Evolutionary conservation across 2,797 vertebrate genomes (phyloP), one percentile per base, ranked within the genome.

Genomic region (Aeoliscus strigatus): DNA sequence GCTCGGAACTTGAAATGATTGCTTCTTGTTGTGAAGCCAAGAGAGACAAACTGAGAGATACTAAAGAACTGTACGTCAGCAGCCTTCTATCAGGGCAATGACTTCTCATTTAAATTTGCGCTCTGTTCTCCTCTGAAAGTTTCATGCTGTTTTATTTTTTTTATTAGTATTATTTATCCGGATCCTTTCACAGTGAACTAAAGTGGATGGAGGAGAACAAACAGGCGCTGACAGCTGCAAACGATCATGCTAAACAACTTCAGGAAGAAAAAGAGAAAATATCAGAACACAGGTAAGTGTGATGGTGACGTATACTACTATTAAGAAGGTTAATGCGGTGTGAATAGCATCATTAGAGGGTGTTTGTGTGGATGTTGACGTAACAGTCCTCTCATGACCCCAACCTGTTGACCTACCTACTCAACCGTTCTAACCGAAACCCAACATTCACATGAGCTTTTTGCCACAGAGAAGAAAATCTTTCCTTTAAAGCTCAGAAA

Each of bases 31-130:
- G 81, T 38, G 65, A 78, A 49, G 81, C 70, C 47, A 93, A 88
- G 66, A 89, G 87, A 68, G 80, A 87, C 70, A 73, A 83, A 37
- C 66, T 94, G 46, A 86, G 77, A 40, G 83, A 93, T 69, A 82
- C 82, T 6, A 82, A 91, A 56, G 69, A 83, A 83, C 88, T 90
- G 95, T 98, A 40, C 64, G 94, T 94, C n/a, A n/a, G n/a, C n/a
- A 25, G 34, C 42, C 5, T 27, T 53, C 18, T 3, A 21, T 21
- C 18, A 21, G 18, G 6, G 18, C 18, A 21, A 21, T 21, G 18
- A 21, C 3, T 21, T 21, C 18, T 6, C 18, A 21, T 21, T 21
- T 21, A 3, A n/a, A 21, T 21, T 3, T 21, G 18, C 18, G 3
- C 18, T 21, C 6, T 21, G 18, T 21, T 3, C 3, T 21, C 18